Evolutionary conservation across 2,113 vertebrate species (phyloP).

Genomic region (Oreochromis spilurus): DNA sequence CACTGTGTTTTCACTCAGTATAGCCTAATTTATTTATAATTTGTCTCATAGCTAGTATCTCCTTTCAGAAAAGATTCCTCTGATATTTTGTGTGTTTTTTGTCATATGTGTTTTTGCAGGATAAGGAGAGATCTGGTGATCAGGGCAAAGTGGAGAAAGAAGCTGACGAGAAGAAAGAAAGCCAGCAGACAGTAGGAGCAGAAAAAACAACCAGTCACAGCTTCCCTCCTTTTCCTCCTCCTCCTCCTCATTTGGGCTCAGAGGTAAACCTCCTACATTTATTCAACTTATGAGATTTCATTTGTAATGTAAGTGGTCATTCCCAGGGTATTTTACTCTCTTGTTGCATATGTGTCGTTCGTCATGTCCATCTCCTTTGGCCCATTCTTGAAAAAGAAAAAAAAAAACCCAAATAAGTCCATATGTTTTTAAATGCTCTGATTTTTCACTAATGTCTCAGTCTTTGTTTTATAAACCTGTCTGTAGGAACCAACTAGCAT

Average conservation of each 20-base stretch:
- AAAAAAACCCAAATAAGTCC: neutral
- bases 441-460: neutral
- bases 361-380: too few relatives aligned
- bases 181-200: neutral
- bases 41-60: neutral
- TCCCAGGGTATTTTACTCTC: too few relatives aligned
- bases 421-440: neutral
- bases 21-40: neutral
- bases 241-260: neutral
- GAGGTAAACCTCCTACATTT: neutral
- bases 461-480: neutral
- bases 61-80: neutral
- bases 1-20: neutral
- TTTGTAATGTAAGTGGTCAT: neutral
- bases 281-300: neutral
- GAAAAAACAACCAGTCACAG: neutral
- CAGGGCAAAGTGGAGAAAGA: neutral
- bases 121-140: neutral
- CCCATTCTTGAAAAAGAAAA: neutral
- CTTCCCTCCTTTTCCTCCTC: conserved; percentile 4
- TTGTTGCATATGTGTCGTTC: too few relatives aligned
- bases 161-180: neutral
- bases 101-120: neutral
- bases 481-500: neutral
- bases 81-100: neutral